Evolutionary conservation across 2,797 vertebrate genomes (phyloP).

Genomic region (Acomys russatus): DNA sequence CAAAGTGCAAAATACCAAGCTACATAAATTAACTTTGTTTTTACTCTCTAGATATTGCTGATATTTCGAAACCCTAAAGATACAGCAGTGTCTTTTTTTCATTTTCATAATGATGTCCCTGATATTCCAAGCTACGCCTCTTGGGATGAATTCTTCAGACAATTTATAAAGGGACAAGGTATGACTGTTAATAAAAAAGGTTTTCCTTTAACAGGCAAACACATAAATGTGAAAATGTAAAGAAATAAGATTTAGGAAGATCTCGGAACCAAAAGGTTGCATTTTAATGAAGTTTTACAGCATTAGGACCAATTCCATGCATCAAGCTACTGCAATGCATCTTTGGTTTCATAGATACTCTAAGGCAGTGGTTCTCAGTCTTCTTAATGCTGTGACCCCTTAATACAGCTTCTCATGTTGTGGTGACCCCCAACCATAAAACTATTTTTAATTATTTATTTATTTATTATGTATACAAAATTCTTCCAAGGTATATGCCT

Average conservation of each 20-base stretch:
- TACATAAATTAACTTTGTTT: slow-evolving; percentile 55
- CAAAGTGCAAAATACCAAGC: neutral
- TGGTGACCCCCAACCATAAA: neutral
- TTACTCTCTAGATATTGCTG: slow-evolving; percentile 89
- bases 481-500: no score
- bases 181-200: slow-evolving; percentile 53
- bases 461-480: no score
- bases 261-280: neutral
- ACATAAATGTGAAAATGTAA: neutral
- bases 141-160: slow-evolving; percentile 91
- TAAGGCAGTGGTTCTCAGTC: neutral
- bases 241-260: neutral
- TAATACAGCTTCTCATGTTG: neutral
- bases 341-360: neutral
- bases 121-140: slow-evolving; percentile 87
- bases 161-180: slow-evolving; percentile 93
- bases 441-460: no score
- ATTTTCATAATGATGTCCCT: slow-evolving; percentile 91
- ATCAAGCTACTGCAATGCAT: neutral
- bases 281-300: slow-evolving; percentile 35
- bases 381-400: neutral
- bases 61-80: slow-evolving; percentile 94
- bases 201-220: neutral
- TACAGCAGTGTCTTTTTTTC: slow-evolving; percentile 92
- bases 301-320: neutral